Conservation (phyloP, 2,888 invertebrate species). For the Neoscelio sp. region DNA sequence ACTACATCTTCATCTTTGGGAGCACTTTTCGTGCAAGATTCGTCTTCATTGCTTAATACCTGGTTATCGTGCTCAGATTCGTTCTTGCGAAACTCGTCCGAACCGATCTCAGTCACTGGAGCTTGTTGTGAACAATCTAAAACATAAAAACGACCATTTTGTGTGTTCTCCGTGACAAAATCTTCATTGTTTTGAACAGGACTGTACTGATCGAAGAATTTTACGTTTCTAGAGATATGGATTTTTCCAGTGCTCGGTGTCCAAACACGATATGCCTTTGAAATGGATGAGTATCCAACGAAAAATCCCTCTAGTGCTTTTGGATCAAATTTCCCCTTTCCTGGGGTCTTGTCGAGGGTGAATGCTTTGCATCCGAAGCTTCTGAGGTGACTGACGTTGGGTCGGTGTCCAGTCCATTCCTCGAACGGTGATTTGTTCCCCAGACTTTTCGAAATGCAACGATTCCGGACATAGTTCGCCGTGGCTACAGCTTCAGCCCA, state of each 20-base stretch:
- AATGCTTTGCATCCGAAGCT: slow-evolving; percentile 9
- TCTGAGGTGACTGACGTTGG: background rate
- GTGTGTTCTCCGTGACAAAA: too few relatives aligned
- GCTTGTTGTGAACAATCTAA: too few relatives aligned
- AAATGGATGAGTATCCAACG: slow-evolving; percentile 14
- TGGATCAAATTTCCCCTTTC: slow-evolving; percentile 8
- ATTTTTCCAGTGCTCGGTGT: slow-evolving; percentile 2
- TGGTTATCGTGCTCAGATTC: too few relatives aligned
- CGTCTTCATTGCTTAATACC: too few relatives aligned
- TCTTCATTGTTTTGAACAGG: background rate
- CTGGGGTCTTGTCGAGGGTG: slow-evolving; percentile 5
- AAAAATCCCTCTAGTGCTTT: slow-evolving; percentile 1
- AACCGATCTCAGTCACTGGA: too few relatives aligned
- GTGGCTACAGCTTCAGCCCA: background rate
- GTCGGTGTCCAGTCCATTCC: slow-evolving; percentile 22
- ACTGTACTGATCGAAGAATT: slow-evolving; percentile 16
- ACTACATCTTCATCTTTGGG: slow-evolving; percentile 13
- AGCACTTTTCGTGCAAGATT: too few relatives aligned
- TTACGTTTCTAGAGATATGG: slow-evolving; percentile 5
- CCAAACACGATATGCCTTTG: slow-evolving; percentile 22
- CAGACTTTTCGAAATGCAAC: slow-evolving; percentile 9
- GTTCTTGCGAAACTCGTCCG: too few relatives aligned
- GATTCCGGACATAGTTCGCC: slow-evolving; percentile 1
- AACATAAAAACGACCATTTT: too few relatives aligned
- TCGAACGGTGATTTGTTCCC: slow-evolving; percentile 16